Base-by-base conservation (phyloP, 2,888 invertebrate genomes). In the Agriopis marginaria region DNA sequence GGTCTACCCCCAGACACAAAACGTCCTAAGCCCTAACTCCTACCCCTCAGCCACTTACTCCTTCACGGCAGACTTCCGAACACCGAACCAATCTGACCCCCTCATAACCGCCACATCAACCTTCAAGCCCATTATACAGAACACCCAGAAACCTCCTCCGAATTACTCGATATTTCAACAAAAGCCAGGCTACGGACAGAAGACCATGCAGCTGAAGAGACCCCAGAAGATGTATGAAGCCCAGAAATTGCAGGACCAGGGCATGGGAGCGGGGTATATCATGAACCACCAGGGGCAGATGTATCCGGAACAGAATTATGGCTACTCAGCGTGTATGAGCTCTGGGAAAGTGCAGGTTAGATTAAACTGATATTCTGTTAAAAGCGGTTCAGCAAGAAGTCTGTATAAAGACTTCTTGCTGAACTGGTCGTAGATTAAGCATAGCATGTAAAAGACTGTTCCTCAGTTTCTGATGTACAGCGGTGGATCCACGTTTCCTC, bases 21-120 rank as follows among this genome's bases (percentile, higher is more conserved):
- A 95, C 77, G 90, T 96, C 50, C 91, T 97, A 65, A 96, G 96
- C 81, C 96, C 97, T 0, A 94, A 95, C 39, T 88, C 95, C 61
- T 96, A 97, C 82, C 95, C 96, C 0, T 96, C 96, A 54, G 96
- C 97, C 44, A 97, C 97, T 0, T 97, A 97, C 82, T 97, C 97
- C 55, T 97, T 97, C 87, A 97, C 97, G 3, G 97, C 97, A 0
- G 97, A 97, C 87, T 97, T 97, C 86, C 91, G 97, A 49, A 92
- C 97, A 0, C 96, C 96, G 0, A 92, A 86, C 82, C 95, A 95
- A 79, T 95, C 95, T 9, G 93, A 95, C 23, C 95, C 95, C 0
- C 83, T 95, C 12, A 92, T 95, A 53, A 93, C 95, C 0, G 94
- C 95, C 1, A 86, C 92, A 0, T 94, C 94, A 0, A 93, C 95